These are phyloP conservation scores for Brachyhypopomus gauderio DNA, from an alignment of 2,113 vertebrate genomes.

Conservation along the genomic window DNA sequence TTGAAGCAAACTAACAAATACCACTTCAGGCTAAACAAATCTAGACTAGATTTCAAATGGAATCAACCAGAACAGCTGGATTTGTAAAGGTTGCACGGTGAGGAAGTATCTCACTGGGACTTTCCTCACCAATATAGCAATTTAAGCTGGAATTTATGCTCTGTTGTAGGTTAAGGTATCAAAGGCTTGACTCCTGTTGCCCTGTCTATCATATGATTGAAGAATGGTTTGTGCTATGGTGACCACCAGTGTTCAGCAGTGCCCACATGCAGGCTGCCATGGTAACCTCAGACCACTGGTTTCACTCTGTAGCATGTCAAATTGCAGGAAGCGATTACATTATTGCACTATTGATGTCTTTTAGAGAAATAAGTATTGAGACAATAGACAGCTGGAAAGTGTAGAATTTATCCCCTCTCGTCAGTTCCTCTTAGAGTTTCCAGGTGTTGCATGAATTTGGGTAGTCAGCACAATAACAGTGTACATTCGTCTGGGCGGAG, in stretches of 20 bases:
- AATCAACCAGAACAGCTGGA: neutral
- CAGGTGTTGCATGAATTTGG: conserved; percentile 9
- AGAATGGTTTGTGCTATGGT: neutral
- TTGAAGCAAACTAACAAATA: too few species aligned
- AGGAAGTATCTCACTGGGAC: too few species aligned
- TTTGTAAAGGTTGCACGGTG: neutral
- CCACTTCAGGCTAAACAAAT: too few species aligned
- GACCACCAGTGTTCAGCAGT: neutral
- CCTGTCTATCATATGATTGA: neutral
- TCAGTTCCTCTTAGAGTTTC: conserved; percentile 1
- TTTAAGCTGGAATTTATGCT: too few species aligned
- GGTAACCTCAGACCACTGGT: neutral
- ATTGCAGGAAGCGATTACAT: neutral
- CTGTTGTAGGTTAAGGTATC: too few species aligned
- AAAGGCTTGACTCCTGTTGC: too few species aligned
- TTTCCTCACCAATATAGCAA: too few species aligned
- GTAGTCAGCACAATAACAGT: neutral
- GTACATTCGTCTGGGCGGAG: neutral
- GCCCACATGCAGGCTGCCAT: neutral
- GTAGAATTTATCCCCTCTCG: neutral
- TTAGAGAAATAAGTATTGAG: conserved; percentile 2
- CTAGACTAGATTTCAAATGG: too few species aligned
- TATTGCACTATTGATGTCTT: neutral
- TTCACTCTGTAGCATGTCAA: neutral
- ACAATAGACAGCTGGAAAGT: neutral